phyloP scores from a whole-genome alignment of 2,797 vertebrate species.

The Spondyliosoma cantharus region DNA sequence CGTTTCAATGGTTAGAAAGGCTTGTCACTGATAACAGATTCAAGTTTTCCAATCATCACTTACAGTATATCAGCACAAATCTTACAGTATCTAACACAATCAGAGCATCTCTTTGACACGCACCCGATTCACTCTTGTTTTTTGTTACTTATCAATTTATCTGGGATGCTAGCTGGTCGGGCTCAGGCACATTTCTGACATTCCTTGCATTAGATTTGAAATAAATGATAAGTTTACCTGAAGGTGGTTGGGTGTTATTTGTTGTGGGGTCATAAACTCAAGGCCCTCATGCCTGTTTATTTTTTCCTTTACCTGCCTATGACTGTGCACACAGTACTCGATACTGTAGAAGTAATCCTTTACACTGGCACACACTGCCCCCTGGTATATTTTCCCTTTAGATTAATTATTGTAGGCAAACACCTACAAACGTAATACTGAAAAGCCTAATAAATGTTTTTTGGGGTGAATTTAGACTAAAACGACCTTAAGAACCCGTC shows the following conservation, averaged over 20 bases:
- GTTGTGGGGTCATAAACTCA: too few relatives aligned
- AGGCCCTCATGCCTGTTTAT: too few relatives aligned
- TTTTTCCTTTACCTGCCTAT: too few relatives aligned
- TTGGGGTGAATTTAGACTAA: not conserved
- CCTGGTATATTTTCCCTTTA: not conserved
- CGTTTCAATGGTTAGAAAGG: not conserved
- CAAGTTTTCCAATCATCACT: not conserved
- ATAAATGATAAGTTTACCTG: not conserved
- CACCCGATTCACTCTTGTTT: too few relatives aligned
- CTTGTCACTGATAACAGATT: not conserved
- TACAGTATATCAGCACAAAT: not conserved
- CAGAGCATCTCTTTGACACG: not conserved
- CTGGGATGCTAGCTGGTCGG: too few relatives aligned
- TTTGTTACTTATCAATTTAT: too few relatives aligned
- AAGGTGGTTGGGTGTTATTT: not conserved
- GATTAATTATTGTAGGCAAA: not conserved
- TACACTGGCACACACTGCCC: not conserved
- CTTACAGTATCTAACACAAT: too few relatives aligned
- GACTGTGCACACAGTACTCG: too few relatives aligned
- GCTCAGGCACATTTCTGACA: too few relatives aligned
- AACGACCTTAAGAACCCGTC: not conserved
- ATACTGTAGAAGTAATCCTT: not conserved
- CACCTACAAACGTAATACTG: not conserved
- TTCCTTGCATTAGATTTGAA: not conserved
- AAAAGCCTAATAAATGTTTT: not conserved